Conservation (phyloP, 1,140 invertebrate species). For the Ceratitis capitata region DNA sequence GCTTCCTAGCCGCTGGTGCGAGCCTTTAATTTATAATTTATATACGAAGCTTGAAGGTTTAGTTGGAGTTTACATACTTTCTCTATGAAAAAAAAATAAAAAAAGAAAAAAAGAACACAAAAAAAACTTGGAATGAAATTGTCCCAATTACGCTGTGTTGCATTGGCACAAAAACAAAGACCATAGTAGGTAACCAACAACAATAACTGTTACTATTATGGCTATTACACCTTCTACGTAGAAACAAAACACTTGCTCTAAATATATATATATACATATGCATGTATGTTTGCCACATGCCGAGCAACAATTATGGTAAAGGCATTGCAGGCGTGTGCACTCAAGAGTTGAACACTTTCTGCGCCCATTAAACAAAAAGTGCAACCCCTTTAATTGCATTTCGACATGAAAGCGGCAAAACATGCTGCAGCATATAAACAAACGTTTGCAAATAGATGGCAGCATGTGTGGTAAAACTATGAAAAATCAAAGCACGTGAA, state of each 20-base stretch:
- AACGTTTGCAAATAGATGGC: neutral
- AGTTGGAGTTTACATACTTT: neutral
- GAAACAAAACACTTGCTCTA: no score
- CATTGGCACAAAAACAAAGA: neutral
- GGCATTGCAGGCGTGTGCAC: neutral
- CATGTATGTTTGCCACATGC: neutral
- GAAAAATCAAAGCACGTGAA: conserved; percentile 3
- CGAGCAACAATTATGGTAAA: conserved; percentile 28
- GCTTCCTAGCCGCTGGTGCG: neutral
- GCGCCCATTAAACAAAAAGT: conserved; percentile 19
- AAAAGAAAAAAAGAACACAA: no score
- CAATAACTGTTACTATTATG: conserved; percentile 10
- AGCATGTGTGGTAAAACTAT: neutral
- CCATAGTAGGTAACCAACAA: neutral
- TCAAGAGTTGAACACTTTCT: conserved; percentile 4
- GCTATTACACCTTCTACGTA: neutral
- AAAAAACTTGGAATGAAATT: conserved; percentile 3
- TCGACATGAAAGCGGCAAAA: conserved; percentile 19
- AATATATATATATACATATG: no score
- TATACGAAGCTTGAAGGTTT: neutral
- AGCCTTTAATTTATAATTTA: conserved; percentile 19
- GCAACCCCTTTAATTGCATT: conserved; percentile 16
- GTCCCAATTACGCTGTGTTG: neutral
- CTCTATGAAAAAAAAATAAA: no score
- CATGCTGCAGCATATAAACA: neutral